Base-by-base conservation (phyloP, 2,888 invertebrate species). In the Lypha dubia region DNA sequence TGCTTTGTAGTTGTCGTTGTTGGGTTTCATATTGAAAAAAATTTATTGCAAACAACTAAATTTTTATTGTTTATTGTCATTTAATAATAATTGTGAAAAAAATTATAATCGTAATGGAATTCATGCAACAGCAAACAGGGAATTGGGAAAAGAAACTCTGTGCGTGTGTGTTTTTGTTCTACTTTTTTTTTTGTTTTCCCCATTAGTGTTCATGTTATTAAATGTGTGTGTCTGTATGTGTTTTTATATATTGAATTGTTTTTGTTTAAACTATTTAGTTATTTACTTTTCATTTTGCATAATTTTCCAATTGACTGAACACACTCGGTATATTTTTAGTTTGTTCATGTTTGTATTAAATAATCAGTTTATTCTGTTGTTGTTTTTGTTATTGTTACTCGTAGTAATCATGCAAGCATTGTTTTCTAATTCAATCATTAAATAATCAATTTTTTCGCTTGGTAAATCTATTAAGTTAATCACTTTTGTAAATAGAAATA, bases 31-130 rank as follows among this genome's bases (percentile, higher is more conserved):
- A 17, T 38, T 15, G 17, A 11, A 65, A 46, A 20, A 68, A 68
- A 62, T 84, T n/a, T 68, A 74, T 74, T 73, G 73, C 68, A 32
- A 32, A 32, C 81, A 77, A 84, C 75, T 79, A 80, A 68, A 68
- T 73, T 85, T 76, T 85, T 83, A 80, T 83, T 85, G 83, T 83
- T 85, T 71, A 79, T 63, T 85, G 75, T 41, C 70, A 71, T 83
- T 85, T 75, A 82, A 71, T 82, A 63, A 84, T 73, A 81, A 68
- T 73, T 46, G 62, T 53, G 22, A 49, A 63, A 53, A 60, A 58
- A 56, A 68, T 68, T 73, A 71, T 35, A 49, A 11, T 41, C 51
- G 32, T 62, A 73, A 73, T 73, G 56, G 58, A 58, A 68, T 38
- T 51, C 60, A 13, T 58, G 13, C 70, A 67, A 22, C 56, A 32